phyloP scores from a whole-genome alignment of 2,113 vertebrate genomes.

The Nesospiza acunhae region DNA sequence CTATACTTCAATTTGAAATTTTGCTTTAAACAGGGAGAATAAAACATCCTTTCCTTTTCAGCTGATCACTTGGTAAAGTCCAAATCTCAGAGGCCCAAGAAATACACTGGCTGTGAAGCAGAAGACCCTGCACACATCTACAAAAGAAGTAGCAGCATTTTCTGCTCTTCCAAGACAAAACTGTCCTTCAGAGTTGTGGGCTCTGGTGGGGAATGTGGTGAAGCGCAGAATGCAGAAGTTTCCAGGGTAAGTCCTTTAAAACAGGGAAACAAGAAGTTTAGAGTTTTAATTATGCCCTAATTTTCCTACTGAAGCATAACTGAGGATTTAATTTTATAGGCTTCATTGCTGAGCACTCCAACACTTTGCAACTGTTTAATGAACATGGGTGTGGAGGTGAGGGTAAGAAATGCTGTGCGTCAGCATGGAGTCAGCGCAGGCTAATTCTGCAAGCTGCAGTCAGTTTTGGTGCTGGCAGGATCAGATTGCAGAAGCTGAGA shows the following conservation, averaged over 20 bases:
- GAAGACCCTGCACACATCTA: neutral
- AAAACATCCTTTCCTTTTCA: neutral
- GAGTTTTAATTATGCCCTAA: neutral
- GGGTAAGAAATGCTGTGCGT: neutral
- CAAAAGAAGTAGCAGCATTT: neutral
- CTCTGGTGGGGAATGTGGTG: neutral
- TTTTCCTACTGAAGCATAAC: neutral
- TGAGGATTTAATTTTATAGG: neutral
- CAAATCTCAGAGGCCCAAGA: neutral
- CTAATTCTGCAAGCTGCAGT: neutral
- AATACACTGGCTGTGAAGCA: neutral
- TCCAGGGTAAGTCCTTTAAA: neutral
- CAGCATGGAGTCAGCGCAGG: neutral
- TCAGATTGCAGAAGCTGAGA: neutral
- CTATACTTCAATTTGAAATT: neutral
- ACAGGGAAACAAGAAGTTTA: neutral
- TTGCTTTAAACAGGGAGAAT: neutral
- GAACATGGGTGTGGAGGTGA: neutral
- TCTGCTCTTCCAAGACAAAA: neutral
- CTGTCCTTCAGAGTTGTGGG: neutral
- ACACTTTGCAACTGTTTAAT: neutral
- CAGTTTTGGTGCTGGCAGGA: neutral
- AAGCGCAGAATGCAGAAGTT: neutral
- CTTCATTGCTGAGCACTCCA: neutral
- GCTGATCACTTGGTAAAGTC: neutral